A percentile compares a stretch with the other conserved stretches of the same genome.
phyloP scores from a whole-genome alignment of 1,140 invertebrate genomes.

The Atta texana region DNA sequence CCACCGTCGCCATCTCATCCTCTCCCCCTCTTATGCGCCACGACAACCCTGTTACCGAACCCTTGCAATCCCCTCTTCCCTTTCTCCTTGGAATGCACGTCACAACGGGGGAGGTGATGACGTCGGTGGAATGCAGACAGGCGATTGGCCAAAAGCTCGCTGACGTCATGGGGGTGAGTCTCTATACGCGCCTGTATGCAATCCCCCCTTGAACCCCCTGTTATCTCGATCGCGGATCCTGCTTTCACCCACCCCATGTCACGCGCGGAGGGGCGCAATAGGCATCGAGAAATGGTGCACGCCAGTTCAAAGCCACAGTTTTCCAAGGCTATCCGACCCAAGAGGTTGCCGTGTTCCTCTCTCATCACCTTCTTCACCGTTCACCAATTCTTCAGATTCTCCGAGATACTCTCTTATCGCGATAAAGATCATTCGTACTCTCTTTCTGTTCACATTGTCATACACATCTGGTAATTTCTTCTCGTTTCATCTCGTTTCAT shows the following conservation, averaged over 20 bases:
- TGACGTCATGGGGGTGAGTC: conserved; percentile 82
- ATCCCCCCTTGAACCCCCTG: conserved; percentile 68
- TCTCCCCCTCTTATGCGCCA: conserved; percentile 39
- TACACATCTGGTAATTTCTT: conserved; percentile 21
- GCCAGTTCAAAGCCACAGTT: conserved; percentile 85
- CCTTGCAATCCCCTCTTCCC: conserved; percentile 67
- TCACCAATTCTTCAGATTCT: conserved; percentile 7
- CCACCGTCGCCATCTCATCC: conserved; percentile 42
- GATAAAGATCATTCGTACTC: background rate
- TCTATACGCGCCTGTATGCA: conserved; percentile 70
- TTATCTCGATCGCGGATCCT: conserved; percentile 48
- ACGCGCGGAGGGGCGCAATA: conserved; percentile 74
- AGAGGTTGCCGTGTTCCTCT: conserved; percentile 79
- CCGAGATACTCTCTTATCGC: background rate
- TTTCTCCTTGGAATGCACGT: conserved; percentile 82
- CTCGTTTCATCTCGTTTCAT: conserved; percentile 14
- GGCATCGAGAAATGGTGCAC: conserved; percentile 82
- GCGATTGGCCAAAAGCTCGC: conserved; percentile 81
- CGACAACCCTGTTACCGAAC: conserved; percentile 67
- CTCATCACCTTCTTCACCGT: conserved; percentile 52
- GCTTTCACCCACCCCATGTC: background rate
- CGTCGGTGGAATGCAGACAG: conserved; percentile 80
- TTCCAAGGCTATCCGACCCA: conserved; percentile 84
- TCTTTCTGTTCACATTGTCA: conserved; percentile 5
- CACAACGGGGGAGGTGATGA: conserved; percentile 83